Evolutionary conservation across 2,797 vertebrate genomes (phyloP), one percentile per base, ranked within the genome.

Genomic region (Eremophila alpestris): DNA sequence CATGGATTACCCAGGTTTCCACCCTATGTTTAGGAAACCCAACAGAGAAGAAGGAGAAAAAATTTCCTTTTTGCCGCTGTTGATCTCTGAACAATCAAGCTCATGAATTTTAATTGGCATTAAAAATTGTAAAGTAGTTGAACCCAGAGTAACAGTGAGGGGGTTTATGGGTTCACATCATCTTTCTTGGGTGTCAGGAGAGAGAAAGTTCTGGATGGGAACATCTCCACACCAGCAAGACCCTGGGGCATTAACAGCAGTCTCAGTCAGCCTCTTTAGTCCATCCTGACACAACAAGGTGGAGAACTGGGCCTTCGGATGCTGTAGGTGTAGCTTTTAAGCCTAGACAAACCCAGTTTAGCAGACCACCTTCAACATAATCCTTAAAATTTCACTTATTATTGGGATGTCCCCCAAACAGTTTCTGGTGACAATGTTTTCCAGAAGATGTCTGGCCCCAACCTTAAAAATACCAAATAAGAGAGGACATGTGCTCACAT

Each of bases 161-260:
- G 7, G 0, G 1, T 46, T 70, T 40, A 38, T 41, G 79, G 49
- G 60, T 32, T 84, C 1, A 0, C 0, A 0, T 48, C 27, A 17
- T 74, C 13, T 60, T 58, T 62, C 29, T 55, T 34, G 48, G 19
- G 12, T 32, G 34, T 41, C 40, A 78, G 34, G 30, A 83, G 67
- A 49, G 21, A 68, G 6, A 34, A 59, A 63, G 21, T 40, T 19
- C 62, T 41, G 24, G 9, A 11, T 13, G 40, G 55, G 68, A 87
- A 65, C 22, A 43, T n/a, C 24, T 79, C 27, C 65, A 30, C 11
- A 43, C 23, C 46, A 75, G 22, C 55, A n/a, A 8, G 45, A 34
- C n/a, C 10, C 43, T 73, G 60, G 40, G 41, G 15, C 48, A 51
- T 67, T 40, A 30, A 32, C 43, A 83, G 34, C 55, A 59, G 38